These are phyloP conservation scores for Rhagonycha lutea DNA, from an alignment of 2,888 invertebrate species.

Conservation along the genomic window DNA sequence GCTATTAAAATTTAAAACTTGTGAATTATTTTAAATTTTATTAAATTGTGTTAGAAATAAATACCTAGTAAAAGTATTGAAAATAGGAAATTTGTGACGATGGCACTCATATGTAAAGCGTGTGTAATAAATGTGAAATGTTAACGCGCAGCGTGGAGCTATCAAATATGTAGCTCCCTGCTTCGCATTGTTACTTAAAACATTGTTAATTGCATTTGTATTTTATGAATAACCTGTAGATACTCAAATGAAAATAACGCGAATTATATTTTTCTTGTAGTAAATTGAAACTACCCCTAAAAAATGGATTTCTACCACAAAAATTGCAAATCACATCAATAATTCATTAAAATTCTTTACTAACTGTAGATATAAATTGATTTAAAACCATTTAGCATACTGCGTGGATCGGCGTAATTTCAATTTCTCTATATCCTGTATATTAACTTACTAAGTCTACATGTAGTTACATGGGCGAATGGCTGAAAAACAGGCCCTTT, in stretches of 20 bases:
- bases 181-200: slow-evolving; percentile 47
- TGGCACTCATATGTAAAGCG: slow-evolving; percentile 24
- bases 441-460: slow-evolving; percentile 38
- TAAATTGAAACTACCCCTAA: slow-evolving; percentile 31
- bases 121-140: slow-evolving; percentile 20
- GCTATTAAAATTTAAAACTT: neutral
- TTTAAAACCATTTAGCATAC: slow-evolving; percentile 42
- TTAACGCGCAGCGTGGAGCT: slow-evolving; percentile 33
- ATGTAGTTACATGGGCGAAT: slow-evolving; percentile 38
- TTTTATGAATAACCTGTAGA: slow-evolving; percentile 36
- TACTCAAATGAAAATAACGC: slow-evolving; percentile 26
- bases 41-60: neutral
- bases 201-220: slow-evolving; percentile 50
- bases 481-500: slow-evolving; percentile 38
- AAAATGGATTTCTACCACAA: slow-evolving; percentile 25
- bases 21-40: neutral
- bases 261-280: slow-evolving; percentile 46
- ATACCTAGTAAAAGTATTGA: neutral
- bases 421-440: slow-evolving; percentile 44
- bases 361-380: slow-evolving; percentile 16
- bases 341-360: slow-evolving; percentile 11
- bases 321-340: slow-evolving; percentile 16
- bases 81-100: neutral
- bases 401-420: slow-evolving; percentile 42
- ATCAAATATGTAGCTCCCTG: slow-evolving; percentile 35